Base-by-base conservation (phyloP, 64 coral and sea anemone species). In the Actinia tenebrosa region DNA sequence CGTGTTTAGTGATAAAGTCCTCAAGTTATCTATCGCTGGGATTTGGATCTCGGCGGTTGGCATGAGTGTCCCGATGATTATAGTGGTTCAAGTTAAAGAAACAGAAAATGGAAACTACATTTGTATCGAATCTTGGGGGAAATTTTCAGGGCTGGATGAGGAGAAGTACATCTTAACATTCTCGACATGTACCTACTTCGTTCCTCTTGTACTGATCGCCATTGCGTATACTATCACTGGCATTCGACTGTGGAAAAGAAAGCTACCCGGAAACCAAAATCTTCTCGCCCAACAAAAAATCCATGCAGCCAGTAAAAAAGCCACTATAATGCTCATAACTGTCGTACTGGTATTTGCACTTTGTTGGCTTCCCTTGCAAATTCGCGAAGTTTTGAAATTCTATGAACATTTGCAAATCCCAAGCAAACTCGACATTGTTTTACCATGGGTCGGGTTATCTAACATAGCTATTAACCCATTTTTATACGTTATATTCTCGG, bases 401-500 rank as follows among this genome's bases (percentile, higher is more conserved):
- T 71, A 68, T 78, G 60, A 61, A 16, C 20, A 78, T 27, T 53
- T 44, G 20, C 11, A 69, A 27, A 68, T 93, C 84, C 88, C 94
- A 30, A 0, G 23, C 7, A 84, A 90, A 18, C 10, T 93, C 1
- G 53, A 75, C 14, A 63, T 90, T 8, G 85, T 81, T 85, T 72
- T 96, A 17, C 91, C 91, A 0, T 96, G 88, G 82, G 85, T 96
- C 16, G 94, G 94, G 19, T 83, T 93, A 23, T 87, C 88, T 3
- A 96, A 96, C 64, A 93, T 88, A 16, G 94, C 91, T 1, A 90
- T 96, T 7, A 96, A 92, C 55, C 94, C 94, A 22, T 77, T 92
- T 54, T 93, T 96, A 80, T 96, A 96, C 55, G 86, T 87, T 43
- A 87, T 96, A 5, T 96, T 96, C 60, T 96, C 94, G 13, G 94